Conservation (phyloP, 2,797 vertebrate genomes). For the Labroides dimidiatus region DNA sequence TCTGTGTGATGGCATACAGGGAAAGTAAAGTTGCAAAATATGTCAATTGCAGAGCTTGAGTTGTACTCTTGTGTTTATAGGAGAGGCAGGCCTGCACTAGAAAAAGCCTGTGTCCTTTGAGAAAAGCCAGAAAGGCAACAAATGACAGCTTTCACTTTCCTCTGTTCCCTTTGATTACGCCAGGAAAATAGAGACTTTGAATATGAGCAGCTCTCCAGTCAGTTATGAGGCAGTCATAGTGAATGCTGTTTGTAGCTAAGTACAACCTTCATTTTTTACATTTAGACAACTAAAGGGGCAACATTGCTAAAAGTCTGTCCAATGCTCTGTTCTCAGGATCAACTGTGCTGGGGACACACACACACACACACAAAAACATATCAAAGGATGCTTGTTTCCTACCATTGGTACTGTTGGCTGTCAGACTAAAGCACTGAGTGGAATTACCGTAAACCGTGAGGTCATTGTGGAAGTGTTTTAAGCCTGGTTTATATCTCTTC, state of each 20-base stretch:
- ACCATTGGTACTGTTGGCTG: slow-evolving; percentile 6
- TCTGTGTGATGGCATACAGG: slow-evolving; percentile 13
- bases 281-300: slow-evolving; percentile 69
- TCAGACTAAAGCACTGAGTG: not conserved
- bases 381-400: slow-evolving; percentile 8
- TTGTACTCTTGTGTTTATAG: slow-evolving; percentile 34
- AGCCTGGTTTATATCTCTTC: too few species aligned
- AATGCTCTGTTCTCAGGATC: slow-evolving; percentile 44
- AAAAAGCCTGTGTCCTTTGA: slow-evolving; percentile 15
- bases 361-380: too few species aligned
- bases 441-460: too few species aligned
- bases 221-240: slow-evolving; percentile 52
- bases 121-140: slow-evolving; percentile 43
- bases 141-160: slow-evolving; percentile 63
- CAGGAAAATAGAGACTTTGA: slow-evolving; percentile 49
- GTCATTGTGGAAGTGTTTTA: too few species aligned
- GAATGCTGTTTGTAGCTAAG: slow-evolving; percentile 73
- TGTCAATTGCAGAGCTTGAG: slow-evolving; percentile 40
- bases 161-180: slow-evolving; percentile 52
- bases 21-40: slow-evolving; percentile 31
- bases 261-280: slow-evolving; percentile 66
- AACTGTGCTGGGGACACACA: slow-evolving; percentile 48
- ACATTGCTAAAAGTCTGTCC: slow-evolving; percentile 58
- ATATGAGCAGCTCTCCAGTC: slow-evolving; percentile 42
- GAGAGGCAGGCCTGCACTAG: slow-evolving; percentile 25